Evolutionary conservation across 2,113 vertebrate genomes (phyloP), one percentile per base, ranked within the genome.

Genomic region (Ardeotis arabs): DNA sequence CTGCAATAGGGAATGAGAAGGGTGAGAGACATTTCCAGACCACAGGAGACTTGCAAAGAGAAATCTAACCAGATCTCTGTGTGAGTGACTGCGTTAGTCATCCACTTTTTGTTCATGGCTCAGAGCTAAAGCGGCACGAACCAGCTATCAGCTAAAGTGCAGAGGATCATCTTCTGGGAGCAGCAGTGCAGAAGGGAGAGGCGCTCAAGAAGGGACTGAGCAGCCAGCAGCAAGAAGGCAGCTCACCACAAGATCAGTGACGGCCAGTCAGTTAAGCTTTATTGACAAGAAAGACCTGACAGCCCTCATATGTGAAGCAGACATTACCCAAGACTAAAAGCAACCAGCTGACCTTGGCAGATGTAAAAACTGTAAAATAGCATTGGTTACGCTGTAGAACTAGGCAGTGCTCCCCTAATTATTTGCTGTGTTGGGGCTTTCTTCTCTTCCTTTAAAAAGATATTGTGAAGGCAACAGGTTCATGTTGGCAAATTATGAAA

Each of bases 221-320:
- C 39, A 77, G 59, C 8, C 74, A 53, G 66, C 35, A 89, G 67
- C 31, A 20, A 0, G 7, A 58, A 56, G 28, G 39, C 45, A 60
- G 21, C n/a, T 64, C 35, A 8, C 25, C 39, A 25, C 11, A 1
- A 6, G 14, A 17, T 6, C 4, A 1, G 7, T 1, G 7, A 19
- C 76, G 69, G 25, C 59, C 44, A 35, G 35, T 64, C 53, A 9
- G 20, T 18, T 56, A 17, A 47, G 22, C 22, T 47, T 33, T 64
- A 14, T 3, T 33, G 64, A 41, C 45, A 44, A 29, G 33, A 13
- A 21, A 33, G 41, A 53, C 15, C 68, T 50, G n/a, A 58, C 41
- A 81, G 27, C 9, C 7, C 13, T 69, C 44, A 89, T 27, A 15
- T 3, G 1, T 12, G 39, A 50, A 37, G 45, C 0, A 39, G 31